phyloP scores from a whole-genome alignment of 2,888 invertebrate species.

The Lithosia quadra region DNA sequence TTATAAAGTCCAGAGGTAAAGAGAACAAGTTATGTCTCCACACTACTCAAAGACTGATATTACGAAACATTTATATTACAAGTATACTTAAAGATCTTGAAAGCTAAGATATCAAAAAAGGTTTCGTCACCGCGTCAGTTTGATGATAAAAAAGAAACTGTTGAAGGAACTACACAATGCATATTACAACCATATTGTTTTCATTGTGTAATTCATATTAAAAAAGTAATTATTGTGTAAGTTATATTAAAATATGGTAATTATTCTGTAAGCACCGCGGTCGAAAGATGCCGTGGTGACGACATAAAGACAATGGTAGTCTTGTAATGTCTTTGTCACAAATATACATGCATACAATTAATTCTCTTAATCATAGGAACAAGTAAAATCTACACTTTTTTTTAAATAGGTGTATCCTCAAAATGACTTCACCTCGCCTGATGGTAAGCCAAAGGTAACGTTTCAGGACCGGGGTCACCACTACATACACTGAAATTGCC shows the following conservation, averaged over 20 bases:
- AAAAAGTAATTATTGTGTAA: conserved; percentile 7
- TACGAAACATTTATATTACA: conserved; percentile 1
- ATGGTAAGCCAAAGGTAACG: no score
- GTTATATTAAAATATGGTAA: neutral
- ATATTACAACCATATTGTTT: neutral
- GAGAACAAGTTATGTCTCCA: neutral
- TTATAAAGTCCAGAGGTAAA: neutral
- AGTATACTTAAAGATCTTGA: conserved; percentile 3
- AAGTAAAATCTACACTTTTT: no score
- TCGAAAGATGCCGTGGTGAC: neutral
- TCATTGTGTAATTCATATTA: neutral
- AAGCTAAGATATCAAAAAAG: neutral
- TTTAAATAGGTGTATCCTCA: no score
- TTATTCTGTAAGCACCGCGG: neutral
- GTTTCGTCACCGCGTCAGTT: conserved; percentile 1
- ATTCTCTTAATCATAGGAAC: no score
- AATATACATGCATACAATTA: no score
- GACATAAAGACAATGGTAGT: neutral
- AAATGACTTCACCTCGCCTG: no score
- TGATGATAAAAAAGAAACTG: neutral
- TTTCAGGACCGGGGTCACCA: no score
- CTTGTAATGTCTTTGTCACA: conserved; percentile 1
- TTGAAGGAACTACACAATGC: neutral
- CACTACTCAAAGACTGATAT: neutral
- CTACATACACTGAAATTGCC: no score